These are phyloP conservation scores for Anseranas semipalmata DNA, from an alignment of 2,113 vertebrate genomes.

Conservation along the genomic window DNA sequence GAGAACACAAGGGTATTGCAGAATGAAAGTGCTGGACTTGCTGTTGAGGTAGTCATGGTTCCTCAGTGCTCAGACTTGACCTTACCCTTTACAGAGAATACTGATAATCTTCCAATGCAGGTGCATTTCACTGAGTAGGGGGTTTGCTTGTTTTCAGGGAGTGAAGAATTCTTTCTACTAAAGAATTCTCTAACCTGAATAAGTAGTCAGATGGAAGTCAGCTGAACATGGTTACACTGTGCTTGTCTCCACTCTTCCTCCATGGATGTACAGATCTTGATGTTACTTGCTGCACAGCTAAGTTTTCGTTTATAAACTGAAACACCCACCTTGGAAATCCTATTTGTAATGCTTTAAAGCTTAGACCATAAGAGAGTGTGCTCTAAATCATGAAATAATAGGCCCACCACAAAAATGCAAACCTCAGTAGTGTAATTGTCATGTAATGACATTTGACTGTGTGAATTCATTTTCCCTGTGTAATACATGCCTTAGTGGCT, in stretches of 20 bases:
- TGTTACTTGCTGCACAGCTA: neutral
- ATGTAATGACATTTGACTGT: slow-evolving; percentile 45
- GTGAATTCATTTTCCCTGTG: slow-evolving; percentile 30
- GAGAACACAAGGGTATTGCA: neutral
- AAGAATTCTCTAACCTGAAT: neutral
- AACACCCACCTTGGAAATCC: neutral
- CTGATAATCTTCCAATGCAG: neutral
- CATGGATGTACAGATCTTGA: neutral
- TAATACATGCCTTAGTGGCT: slow-evolving; percentile 46
- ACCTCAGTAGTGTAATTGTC: slow-evolving; percentile 8
- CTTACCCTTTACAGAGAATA: neutral
- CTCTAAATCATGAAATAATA: slow-evolving; percentile 35
- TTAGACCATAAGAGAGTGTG: neutral
- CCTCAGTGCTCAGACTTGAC: neutral
- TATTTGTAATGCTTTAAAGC: neutral
- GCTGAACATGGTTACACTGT: neutral
- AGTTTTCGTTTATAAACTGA: neutral
- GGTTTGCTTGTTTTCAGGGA: neutral
- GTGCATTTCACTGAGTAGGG: neutral
- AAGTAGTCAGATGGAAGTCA: neutral
- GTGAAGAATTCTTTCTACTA: neutral
- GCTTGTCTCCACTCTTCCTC: neutral
- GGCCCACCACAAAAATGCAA: neutral
- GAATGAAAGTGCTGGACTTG: neutral
- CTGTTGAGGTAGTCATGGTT: neutral